Conservation (phyloP, 2,888 invertebrate genomes). For the Aphrophora alni region DNA sequence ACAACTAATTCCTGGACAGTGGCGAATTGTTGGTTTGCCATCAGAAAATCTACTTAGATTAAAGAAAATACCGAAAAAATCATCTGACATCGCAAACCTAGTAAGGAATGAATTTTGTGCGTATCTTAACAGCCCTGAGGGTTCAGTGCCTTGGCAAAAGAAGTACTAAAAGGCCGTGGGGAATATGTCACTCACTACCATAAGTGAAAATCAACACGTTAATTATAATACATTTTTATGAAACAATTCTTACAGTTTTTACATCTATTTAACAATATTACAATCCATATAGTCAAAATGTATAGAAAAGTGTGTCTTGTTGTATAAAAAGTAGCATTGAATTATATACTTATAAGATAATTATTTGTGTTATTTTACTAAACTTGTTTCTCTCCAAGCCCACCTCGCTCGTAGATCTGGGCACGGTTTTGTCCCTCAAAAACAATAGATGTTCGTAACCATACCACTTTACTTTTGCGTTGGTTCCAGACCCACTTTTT, state of each 20-base stretch:
- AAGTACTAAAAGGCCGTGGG: background rate
- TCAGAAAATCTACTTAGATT: no score
- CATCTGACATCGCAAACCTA: no score
- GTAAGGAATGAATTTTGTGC: background rate
- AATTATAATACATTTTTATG: background rate
- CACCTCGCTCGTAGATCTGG: slow-evolving; percentile 19
- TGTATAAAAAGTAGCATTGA: background rate
- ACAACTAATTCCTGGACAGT: no score
- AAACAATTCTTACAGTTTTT: background rate
- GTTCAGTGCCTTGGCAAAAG: no score
- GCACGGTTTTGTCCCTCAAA: slow-evolving; percentile 23
- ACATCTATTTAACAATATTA: background rate
- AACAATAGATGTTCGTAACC: slow-evolving; percentile 20
- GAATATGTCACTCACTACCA: background rate
- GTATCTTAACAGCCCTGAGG: no score
- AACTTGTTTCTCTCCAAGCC: slow-evolving; percentile 21
- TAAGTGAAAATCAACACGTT: no score
- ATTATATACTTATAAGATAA: slow-evolving; percentile 13
- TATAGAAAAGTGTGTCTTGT: background rate
- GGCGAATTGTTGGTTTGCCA: no score
- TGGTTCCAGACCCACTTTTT: no score
- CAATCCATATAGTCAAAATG: background rate
- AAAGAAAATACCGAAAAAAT: no score
- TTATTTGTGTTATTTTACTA: background rate
- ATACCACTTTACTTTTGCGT: slow-evolving; percentile 32